A percentile compares a stretch with the other conserved stretches of the same genome.
phyloP scores from a whole-genome alignment of 2,113 vertebrate species.

The Eublepharis macularius region DNA sequence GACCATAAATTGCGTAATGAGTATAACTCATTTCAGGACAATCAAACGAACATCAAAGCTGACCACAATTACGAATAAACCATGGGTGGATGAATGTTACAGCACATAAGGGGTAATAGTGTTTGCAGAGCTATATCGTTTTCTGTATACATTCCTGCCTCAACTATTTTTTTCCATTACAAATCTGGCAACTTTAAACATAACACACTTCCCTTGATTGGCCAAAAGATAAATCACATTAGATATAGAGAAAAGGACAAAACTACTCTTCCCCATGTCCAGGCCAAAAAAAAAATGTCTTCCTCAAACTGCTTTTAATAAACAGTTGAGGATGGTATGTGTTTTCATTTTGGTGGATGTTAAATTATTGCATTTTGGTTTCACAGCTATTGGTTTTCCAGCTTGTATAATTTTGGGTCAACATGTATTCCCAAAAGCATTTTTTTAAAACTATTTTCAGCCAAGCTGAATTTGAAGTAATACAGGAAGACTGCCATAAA shows the following conservation, averaged over 20 bases:
- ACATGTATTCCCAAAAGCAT: background rate
- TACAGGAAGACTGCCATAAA: background rate
- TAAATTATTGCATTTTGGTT: background rate
- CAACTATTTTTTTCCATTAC: background rate
- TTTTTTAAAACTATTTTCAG: background rate
- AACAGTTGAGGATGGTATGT: background rate
- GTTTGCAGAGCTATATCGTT: background rate
- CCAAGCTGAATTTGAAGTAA: background rate
- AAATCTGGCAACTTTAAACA: background rate
- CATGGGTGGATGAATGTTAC: background rate
- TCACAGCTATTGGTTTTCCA: background rate
- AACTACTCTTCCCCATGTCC: background rate
- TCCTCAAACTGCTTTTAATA: background rate
- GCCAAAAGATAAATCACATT: background rate
- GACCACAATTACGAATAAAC: too few relatives aligned
- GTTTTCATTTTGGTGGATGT: background rate
- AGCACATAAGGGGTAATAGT: too few relatives aligned
- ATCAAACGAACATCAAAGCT: background rate
- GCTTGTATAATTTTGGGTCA: background rate
- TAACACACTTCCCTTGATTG: background rate
- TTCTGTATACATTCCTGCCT: background rate
- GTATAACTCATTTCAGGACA: background rate
- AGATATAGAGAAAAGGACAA: background rate
- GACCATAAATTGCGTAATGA: too few relatives aligned
- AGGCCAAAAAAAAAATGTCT: background rate